phyloP scores from a whole-genome alignment of 2,113 vertebrate genomes.

The Burhinus bistriatus region DNA sequence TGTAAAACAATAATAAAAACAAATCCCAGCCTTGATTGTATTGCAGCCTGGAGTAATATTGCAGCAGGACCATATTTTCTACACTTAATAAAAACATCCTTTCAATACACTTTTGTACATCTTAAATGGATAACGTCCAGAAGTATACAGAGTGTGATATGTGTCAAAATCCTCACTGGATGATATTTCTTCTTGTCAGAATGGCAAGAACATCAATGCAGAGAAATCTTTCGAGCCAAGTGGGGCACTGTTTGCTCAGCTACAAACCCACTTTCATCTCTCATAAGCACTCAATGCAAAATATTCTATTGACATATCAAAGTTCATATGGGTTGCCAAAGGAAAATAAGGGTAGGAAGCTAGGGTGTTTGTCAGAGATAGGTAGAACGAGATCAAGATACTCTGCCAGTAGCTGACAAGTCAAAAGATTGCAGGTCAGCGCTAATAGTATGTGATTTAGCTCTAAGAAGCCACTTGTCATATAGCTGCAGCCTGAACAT shows the following conservation, averaged over 20 bases:
- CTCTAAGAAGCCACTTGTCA: constrained; percentile 25
- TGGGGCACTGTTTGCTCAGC: not conserved
- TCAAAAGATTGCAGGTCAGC: constrained; percentile 7
- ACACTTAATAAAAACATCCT: constrained; percentile 12
- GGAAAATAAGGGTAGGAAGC: constrained; percentile 1
- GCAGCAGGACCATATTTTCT: not conserved
- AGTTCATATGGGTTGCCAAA: not conserved
- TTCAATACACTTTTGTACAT: not conserved
- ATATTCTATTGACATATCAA: constrained; percentile 21
- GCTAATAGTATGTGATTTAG: constrained; percentile 9
- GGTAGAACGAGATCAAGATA: not conserved
- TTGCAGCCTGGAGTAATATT: not conserved
- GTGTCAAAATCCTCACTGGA: constrained; percentile 7
- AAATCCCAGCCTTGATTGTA: not conserved
- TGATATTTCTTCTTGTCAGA: constrained; percentile 28
- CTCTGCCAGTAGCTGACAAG: constrained; percentile 17
- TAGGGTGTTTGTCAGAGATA: constrained; percentile 18
- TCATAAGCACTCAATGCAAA: constrained; percentile 13
- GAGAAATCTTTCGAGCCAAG: constrained; percentile 10
- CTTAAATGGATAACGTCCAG: not conserved
- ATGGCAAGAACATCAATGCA: not conserved
- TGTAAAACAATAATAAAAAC: constrained; percentile 10
- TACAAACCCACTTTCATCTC: constrained; percentile 28
- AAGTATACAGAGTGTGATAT: not conserved
- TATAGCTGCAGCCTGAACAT: not conserved